Evolutionary conservation across 92 coral and sea anemone genomes (phyloP).

Genomic region (Parazoanthus darwini): DNA sequence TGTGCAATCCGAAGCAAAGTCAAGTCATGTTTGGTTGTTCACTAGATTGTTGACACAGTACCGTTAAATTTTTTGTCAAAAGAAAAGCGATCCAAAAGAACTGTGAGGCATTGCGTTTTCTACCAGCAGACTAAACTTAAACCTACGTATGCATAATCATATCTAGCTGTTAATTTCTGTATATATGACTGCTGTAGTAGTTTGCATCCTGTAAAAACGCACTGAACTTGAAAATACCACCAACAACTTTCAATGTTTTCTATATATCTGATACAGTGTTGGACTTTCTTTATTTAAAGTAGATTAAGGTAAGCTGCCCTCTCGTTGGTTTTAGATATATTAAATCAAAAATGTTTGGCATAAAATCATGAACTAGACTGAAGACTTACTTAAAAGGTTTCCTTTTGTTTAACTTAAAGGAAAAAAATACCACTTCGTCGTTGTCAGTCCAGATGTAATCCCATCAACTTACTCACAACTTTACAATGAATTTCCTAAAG

Average conservation of each 20-base stretch:
- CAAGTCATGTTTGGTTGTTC: not conserved
- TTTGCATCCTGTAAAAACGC: not conserved
- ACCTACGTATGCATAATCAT: too few relatives aligned
- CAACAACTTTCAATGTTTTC: not conserved
- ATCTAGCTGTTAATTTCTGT: too few relatives aligned
- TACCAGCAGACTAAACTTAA: not conserved
- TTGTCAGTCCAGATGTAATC: not conserved
- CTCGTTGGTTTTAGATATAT: not conserved
- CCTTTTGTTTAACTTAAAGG: not conserved
- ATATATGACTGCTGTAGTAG: not conserved
- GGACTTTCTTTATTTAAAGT: not conserved
- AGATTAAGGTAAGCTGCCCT: not conserved
- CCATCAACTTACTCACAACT: not conserved
- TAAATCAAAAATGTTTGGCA: not conserved
- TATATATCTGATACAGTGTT: not conserved
- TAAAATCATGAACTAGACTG: not conserved
- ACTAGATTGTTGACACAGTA: not conserved
- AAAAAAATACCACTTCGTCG: not conserved
- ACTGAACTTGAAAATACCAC: not conserved
- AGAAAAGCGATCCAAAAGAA: too few relatives aligned
- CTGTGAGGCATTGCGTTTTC: not conserved
- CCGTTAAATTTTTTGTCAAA: constrained; percentile 3
- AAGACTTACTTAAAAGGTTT: not conserved
- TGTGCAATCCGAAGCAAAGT: not conserved
- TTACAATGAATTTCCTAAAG: not conserved